These are phyloP conservation scores for Subacronicta megacephala DNA, from an alignment of 2,888 invertebrate species.

Conservation along the genomic window DNA sequence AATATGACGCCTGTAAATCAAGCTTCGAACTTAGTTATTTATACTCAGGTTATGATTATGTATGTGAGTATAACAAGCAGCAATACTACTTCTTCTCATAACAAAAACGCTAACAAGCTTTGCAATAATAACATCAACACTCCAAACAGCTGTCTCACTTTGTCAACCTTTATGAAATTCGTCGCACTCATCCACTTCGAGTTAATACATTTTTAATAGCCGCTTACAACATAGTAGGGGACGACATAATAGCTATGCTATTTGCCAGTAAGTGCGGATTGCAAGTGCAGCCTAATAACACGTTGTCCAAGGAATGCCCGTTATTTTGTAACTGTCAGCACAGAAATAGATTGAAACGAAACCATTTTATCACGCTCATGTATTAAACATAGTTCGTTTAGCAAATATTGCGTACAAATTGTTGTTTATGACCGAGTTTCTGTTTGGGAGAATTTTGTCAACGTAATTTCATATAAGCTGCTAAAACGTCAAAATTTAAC, in stretches of 20 bases:
- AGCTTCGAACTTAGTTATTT: too few relatives aligned
- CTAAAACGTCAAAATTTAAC: too few relatives aligned
- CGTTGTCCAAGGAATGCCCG: conserved; percentile 56
- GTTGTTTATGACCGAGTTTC: background rate
- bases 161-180: conserved; percentile 36
- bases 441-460: background rate
- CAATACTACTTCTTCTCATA: background rate
- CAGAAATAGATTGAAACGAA: conserved; percentile 41
- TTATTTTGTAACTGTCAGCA: conserved; percentile 56
- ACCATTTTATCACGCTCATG: conserved; percentile 36
- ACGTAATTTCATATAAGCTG: too few relatives aligned
- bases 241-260: conserved; percentile 39
- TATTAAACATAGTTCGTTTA: conserved; percentile 11
- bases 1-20: too few relatives aligned
- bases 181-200: conserved; percentile 42
- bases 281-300: conserved; percentile 66
- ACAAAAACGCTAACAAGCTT: conserved; percentile 1
- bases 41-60: background rate
- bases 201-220: conserved; percentile 60
- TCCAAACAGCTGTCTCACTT: background rate
- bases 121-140: background rate
- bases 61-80: too few relatives aligned
- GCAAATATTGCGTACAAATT: conserved; percentile 7
- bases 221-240: conserved; percentile 47
- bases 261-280: conserved; percentile 45